Evolutionary conservation across 2,113 vertebrate species (phyloP).

Genomic region (Ceuthmochares aereus): DNA sequence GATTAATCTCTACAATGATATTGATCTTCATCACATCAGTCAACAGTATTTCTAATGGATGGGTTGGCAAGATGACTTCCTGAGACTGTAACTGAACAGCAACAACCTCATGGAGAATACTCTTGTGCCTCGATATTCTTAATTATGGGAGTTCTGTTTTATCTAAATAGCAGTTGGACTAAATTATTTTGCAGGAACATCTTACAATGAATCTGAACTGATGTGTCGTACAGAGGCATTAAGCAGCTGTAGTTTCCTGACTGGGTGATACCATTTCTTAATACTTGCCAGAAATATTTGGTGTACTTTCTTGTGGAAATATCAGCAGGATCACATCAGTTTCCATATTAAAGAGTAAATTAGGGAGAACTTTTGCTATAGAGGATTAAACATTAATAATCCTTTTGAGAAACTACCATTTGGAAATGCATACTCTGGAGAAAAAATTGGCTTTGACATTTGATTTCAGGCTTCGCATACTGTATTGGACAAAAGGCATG

Average conservation of each 20-base stretch:
- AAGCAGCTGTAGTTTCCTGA: neutral
- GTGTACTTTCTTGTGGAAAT: neutral
- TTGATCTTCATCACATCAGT: neutral
- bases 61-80: neutral
- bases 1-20: neutral
- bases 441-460: slow-evolving; percentile 34
- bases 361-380: neutral
- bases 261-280: neutral
- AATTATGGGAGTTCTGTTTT: neutral
- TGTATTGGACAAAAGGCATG: neutral
- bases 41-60: neutral
- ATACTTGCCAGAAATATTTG: neutral
- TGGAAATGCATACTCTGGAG: neutral
- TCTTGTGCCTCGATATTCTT: neutral
- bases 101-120: neutral
- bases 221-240: neutral
- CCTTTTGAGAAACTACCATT: neutral
- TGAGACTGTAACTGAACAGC: neutral
- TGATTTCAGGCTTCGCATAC: slow-evolving; percentile 10
- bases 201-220: neutral
- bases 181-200: neutral
- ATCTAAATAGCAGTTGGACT: neutral
- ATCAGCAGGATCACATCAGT: neutral
- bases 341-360: slow-evolving; percentile 22
- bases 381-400: slow-evolving; percentile 18